Evolutionary conservation across 2,888 invertebrate species (phyloP).

Genomic region (Leptinotarsa peninsularis): DNA sequence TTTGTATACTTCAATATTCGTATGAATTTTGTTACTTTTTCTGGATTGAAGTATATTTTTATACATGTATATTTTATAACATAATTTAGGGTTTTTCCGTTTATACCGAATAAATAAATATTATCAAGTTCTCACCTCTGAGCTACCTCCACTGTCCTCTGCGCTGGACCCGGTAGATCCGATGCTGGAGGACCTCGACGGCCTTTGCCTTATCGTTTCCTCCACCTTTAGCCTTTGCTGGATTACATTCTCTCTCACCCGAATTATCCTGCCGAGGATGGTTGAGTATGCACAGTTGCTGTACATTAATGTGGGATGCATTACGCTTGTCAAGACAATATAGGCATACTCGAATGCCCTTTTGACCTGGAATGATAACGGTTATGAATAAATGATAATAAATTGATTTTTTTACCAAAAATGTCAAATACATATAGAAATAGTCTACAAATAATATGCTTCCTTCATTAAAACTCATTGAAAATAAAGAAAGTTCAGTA

Average conservation of each 20-base stretch:
- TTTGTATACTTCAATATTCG: no score
- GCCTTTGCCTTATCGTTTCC: conserved; percentile 62
- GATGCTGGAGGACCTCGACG: conserved; percentile 62
- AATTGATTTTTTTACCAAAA: no score
- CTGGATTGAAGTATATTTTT: no score
- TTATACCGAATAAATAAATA: no score
- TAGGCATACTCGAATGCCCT: conserved; percentile 98
- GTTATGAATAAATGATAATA: background rate
- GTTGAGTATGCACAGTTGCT: conserved; percentile 71
- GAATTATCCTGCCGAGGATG: conserved; percentile 90
- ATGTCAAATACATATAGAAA: no score
- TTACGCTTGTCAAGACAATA: conserved; percentile 82
- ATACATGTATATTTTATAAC: no score
- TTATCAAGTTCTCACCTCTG: conserved; percentile 57
- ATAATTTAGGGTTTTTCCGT: no score
- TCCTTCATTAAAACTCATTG: no score
- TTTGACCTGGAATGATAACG: conserved; percentile 71
- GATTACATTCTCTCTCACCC: conserved; percentile 92
- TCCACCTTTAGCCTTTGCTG: conserved; percentile 78
- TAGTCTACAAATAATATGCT: no score
- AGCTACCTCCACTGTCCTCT: conserved; percentile 63
- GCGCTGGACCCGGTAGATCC: conserved; percentile 63
- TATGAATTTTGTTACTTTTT: no score
- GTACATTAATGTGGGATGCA: conserved; percentile 69
- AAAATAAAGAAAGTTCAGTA: no score